Evolutionary conservation across 1,140 invertebrate species (phyloP).

Genomic region (Galleria mellonella): DNA sequence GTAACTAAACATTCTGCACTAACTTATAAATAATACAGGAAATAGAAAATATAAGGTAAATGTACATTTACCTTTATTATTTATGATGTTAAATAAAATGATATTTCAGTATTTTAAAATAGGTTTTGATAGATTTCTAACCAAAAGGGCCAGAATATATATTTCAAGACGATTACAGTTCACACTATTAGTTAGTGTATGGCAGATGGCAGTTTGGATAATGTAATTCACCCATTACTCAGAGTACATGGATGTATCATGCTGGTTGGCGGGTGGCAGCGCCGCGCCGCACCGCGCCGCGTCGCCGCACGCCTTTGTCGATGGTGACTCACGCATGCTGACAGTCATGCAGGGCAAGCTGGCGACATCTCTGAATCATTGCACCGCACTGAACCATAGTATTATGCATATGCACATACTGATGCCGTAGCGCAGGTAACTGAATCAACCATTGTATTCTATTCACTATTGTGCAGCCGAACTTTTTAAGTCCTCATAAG

Average conservation of each 20-base stretch:
- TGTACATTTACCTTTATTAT: too few relatives aligned
- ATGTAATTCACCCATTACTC: too few relatives aligned
- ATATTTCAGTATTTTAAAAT: too few relatives aligned
- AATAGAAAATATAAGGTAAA: too few relatives aligned
- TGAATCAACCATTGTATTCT: conserved; percentile 67
- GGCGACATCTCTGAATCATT: conserved; percentile 37
- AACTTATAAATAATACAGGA: too few relatives aligned
- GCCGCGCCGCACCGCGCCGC: conserved; percentile 1
- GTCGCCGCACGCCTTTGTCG: neutral
- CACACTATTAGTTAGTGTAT: too few relatives aligned
- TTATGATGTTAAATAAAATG: too few relatives aligned
- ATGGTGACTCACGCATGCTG: conserved; percentile 14
- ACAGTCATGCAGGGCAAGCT: conserved; percentile 25
- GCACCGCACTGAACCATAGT: conserved; percentile 29
- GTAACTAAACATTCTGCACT: too few relatives aligned
- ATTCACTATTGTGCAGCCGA: conserved; percentile 63
- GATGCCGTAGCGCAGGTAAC: conserved; percentile 69
- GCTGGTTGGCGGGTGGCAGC: conserved; percentile 10
- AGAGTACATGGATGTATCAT: conserved; percentile 35
- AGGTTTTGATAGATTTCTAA: too few relatives aligned
- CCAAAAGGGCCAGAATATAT: too few relatives aligned
- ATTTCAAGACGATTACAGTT: too few relatives aligned
- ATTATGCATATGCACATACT: conserved; percentile 72
- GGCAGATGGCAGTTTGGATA: too few relatives aligned
- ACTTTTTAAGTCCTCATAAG: conserved; percentile 61